Conservation (phyloP, 2,888 invertebrate species). For the Eupithecia dodoneata region DNA sequence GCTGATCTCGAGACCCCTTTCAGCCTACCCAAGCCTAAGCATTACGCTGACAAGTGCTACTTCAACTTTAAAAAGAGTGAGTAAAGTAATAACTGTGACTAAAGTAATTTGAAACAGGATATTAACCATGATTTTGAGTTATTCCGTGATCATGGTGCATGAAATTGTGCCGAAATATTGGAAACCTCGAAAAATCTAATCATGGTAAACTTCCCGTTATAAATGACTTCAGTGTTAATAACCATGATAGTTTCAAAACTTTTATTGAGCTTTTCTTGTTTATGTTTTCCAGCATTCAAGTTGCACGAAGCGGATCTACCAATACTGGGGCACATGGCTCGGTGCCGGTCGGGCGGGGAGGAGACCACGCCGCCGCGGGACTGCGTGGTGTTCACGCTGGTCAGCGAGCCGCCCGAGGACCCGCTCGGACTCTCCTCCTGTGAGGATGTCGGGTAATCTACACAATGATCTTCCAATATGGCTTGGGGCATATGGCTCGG, state of each 20-base stretch:
- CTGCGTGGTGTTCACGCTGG: conserved; percentile 63
- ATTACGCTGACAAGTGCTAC: conserved; percentile 62
- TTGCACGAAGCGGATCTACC: neutral
- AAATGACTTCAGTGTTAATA: too few relatives aligned
- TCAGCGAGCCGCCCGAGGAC: conserved; percentile 68
- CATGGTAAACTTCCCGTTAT: too few relatives aligned
- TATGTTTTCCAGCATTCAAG: neutral
- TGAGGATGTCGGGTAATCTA: neutral
- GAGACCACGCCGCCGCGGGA: conserved; percentile 46
- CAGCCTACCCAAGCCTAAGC: conserved; percentile 65
- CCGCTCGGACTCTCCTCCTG: conserved; percentile 63
- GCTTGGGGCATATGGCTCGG: neutral
- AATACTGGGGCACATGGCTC: neutral
- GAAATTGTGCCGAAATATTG: too few relatives aligned
- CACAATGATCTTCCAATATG: neutral
- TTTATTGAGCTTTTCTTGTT: neutral
- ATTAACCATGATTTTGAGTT: too few relatives aligned
- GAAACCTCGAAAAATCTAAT: too few relatives aligned
- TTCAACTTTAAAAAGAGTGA: conserved; percentile 67
- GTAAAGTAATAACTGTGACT: conserved; percentile 19
- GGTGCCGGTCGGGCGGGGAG: conserved; percentile 21
- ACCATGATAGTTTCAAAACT: too few relatives aligned
- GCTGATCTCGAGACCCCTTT: conserved; percentile 66
- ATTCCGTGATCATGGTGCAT: too few relatives aligned
- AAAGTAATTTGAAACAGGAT: too few relatives aligned